Conservation (phyloP, 2,888 invertebrate species). For the Troides helena region DNA sequence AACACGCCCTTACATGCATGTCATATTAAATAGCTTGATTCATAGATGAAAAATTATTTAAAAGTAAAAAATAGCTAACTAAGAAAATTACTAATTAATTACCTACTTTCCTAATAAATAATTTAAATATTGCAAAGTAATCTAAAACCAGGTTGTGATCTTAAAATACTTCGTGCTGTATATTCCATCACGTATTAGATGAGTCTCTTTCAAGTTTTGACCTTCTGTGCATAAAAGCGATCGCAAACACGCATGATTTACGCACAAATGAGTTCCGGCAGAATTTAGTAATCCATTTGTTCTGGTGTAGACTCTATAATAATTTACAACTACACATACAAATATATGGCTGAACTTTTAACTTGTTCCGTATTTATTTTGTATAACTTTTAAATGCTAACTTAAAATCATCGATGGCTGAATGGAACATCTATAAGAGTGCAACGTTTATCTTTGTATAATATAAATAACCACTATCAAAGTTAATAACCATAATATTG, state of each 20-base stretch:
- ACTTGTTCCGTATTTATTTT: constrained; percentile 19
- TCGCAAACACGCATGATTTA: constrained; percentile 19
- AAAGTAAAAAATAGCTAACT: too few species aligned
- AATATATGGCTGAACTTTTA: constrained; percentile 9
- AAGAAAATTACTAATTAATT: too few species aligned
- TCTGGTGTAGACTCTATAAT: constrained; percentile 6
- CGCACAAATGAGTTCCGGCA: constrained; percentile 21
- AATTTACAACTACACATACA: constrained; percentile 3
- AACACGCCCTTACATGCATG: too few species aligned
- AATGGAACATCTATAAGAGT: neutral
- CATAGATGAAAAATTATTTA: too few species aligned
- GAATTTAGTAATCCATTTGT: constrained; percentile 5
- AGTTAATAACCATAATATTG: neutral
- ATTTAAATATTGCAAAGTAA: too few species aligned
- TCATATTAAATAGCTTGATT: too few species aligned
- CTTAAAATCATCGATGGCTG: neutral
- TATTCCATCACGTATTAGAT: neutral
- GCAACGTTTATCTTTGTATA: neutral
- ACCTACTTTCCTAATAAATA: too few species aligned
- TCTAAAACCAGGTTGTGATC: too few species aligned
- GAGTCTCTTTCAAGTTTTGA: neutral
- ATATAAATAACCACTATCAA: neutral
- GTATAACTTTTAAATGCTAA: constrained; percentile 13
- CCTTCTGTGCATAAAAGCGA: constrained; percentile 2
- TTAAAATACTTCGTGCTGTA: neutral